Base-by-base conservation (phyloP, 2,888 invertebrate genomes). In the Dryobota labecula region DNA sequence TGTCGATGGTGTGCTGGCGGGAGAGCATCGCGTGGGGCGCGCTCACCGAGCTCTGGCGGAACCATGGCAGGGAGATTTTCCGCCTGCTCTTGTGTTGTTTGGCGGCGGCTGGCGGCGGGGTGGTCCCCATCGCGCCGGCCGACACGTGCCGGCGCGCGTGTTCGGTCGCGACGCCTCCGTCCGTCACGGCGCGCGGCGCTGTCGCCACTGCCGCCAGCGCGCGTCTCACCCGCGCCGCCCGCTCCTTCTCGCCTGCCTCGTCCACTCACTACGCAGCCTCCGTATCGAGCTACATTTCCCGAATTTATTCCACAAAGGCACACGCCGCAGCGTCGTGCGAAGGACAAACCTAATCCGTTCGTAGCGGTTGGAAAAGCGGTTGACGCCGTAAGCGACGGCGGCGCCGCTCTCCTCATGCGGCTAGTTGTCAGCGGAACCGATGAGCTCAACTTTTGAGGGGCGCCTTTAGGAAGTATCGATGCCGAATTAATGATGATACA, bases 51-150 rank as follows among this genome's bases (percentile, higher is more conserved):
- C 97, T 97, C 94, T 98, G 98, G 67, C 98, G 96, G 94, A 98
- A 98, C 98, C 98, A 98, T 83, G 98, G 98, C 91, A 98, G 95
- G 70, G 98, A 98, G 87, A 98, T 98, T 94, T 98, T 98, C 89
- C 98, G 97, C 78, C 98, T 97, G 85, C 97, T 97, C 91, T 98
- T 98, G 91, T 97, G 97, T 92, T 94, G 96, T 93, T 96, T 97
- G 76, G 92, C 87, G 86, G 89, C 84, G 82, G 89, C 87, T 83
- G 89, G 90, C 86, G 89, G 89, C 81, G 89, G 90, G 86, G 89
- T 91, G 77, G 91, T 90, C 80, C 89, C 90, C 93, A 93, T 93
- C 89, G 91, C 90, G 89, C 86, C 87, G 84, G 84, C 90, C 87
- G 86, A 86, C 89, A 90, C 87, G 90, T 88, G 88, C 87, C 88